Base-by-base conservation (phyloP, 1,140 invertebrate species). In the Macrosteles quadrilineatus region DNA sequence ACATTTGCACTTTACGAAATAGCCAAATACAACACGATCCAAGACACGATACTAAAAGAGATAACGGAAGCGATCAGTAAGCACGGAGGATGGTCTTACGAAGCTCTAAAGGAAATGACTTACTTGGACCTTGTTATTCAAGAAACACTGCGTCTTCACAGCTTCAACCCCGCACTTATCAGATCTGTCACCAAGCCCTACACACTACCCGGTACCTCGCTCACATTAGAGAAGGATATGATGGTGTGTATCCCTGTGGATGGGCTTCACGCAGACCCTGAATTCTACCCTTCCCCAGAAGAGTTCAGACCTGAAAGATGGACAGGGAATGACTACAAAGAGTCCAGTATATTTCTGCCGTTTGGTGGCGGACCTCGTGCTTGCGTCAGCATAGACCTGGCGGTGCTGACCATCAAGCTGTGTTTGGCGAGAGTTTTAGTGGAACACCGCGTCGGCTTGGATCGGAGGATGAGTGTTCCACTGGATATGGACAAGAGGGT, bases 261-360 rank as follows among this genome's bases (percentile, higher is more conserved):
- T 50, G 82, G 78, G 0, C 75, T 85, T 29, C 84, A 86, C 69
- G 75, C 77, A 31, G 85, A 90, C 76, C 78, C 82, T 1, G 74
- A 85, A 23, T 83, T 82, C 73, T 91, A 83, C 75, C 82, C 87
- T 29, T 80, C 90, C 67, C 88, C 89, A 3, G 82, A 87, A 43
- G 77, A 76, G 30, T 91, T 88, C 75, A 82, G 90, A 78, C 89
- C 89, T 0, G 86, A 90, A 68, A 78, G 88, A 69, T 91, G 90
- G 32, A 50, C 21, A 6, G 57, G 36, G 19, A 47, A 73, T 32
- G 68, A 68, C 19, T 45, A 19, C 2, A 66, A 66, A 19, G 4
- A 73, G 47, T 65, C 65, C 0, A 14, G 11, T 21, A 6, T 4
- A 21, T 87, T 84, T 75, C 73, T 90, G 45, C 88, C 87, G 0